These are phyloP conservation scores for Nyctalus aviator DNA, from an alignment of 2,797 vertebrate genomes.

Conservation along the genomic window DNA sequence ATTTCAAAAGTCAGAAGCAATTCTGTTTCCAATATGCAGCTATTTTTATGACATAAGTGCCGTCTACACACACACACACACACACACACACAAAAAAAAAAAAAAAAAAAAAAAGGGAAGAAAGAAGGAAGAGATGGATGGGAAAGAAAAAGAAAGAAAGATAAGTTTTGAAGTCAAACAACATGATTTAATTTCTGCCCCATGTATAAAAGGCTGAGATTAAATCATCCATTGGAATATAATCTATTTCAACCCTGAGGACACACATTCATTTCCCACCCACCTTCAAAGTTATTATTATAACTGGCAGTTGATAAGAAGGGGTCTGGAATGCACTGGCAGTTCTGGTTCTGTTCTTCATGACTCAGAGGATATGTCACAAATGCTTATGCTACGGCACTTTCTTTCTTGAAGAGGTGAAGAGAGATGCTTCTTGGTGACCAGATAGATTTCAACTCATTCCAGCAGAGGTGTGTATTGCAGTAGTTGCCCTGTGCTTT, in stretches of 20 bases:
- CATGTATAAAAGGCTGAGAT: neutral
- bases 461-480: neutral
- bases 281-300: neutral
- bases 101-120: neutral
- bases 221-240: neutral
- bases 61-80: neutral
- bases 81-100: neutral
- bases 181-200: neutral
- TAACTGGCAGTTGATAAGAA: constrained; percentile 15
- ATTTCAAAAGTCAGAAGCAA: neutral
- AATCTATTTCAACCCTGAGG: neutral
- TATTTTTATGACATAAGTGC: neutral
- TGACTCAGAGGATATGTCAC: constrained; percentile 41
- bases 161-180: constrained; percentile 2
- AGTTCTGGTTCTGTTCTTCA: constrained; percentile 52
- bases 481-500: neutral
- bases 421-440: neutral
- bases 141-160: neutral
- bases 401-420: neutral
- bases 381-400: neutral
- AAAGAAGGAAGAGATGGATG: neutral
- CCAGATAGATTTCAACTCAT: neutral
- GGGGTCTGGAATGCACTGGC: constrained; percentile 29
- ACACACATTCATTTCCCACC: neutral
- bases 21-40: neutral